Conservation (phyloP, 2,797 vertebrate species). For the Platalea minor region DNA sequence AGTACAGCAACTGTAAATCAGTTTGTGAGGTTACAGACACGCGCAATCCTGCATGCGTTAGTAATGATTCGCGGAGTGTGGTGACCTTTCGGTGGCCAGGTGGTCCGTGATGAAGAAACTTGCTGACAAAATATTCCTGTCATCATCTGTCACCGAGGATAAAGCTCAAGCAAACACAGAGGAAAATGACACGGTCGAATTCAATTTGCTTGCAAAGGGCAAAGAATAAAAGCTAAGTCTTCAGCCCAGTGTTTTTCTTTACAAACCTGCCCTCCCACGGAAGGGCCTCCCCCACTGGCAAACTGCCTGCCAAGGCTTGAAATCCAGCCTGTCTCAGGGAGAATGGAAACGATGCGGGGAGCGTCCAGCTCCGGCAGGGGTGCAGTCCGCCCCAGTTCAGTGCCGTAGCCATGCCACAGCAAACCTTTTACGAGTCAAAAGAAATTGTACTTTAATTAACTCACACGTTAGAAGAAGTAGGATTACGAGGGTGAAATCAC, state of each 20-base stretch:
- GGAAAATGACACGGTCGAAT: background rate
- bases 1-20: background rate
- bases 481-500: background rate
- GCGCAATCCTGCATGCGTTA: background rate
- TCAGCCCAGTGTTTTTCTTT: background rate
- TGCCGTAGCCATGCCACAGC: background rate
- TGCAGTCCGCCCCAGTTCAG: background rate
- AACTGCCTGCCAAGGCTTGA: background rate
- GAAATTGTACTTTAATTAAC: background rate
- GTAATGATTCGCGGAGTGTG: accelerated
- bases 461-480: background rate
- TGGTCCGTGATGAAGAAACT: background rate
- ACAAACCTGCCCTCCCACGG: background rate
- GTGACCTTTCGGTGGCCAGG: background rate
- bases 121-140: background rate
- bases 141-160: background rate
- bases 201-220: background rate
- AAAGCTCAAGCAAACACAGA: background rate
- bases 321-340: background rate
- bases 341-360: background rate
- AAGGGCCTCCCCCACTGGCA: background rate
- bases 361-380: background rate
- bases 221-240: background rate
- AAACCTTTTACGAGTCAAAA: background rate
- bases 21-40: background rate